phyloP scores from a whole-genome alignment of 2,888 invertebrate genomes.

The Oscheius sp. region DNA sequence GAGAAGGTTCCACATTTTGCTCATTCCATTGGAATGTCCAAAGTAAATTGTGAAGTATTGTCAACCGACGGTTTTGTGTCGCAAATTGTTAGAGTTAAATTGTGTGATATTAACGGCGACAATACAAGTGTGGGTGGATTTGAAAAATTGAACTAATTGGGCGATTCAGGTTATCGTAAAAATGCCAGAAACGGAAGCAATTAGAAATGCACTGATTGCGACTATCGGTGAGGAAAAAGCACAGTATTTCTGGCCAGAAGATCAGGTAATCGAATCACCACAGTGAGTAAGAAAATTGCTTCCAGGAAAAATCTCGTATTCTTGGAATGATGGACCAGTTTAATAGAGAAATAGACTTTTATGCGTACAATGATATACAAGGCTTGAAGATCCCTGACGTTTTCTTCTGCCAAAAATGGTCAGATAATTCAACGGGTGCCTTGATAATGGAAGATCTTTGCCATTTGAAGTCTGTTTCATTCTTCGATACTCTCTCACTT shows the following conservation, averaged over 20 bases:
- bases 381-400: constrained; percentile 36
- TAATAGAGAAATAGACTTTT: constrained; percentile 48
- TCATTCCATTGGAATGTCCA: constrained; percentile 12
- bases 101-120: constrained; percentile 25
- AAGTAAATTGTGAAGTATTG: constrained; percentile 32
- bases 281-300: not conserved
- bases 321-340: constrained; percentile 39
- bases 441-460: constrained; percentile 46
- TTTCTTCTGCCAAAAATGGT: constrained; percentile 39
- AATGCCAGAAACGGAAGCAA: constrained; percentile 48
- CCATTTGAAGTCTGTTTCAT: constrained; percentile 44
- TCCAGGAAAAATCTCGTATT: constrained; percentile 41
- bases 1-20: constrained; percentile 10
- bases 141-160: not conserved
- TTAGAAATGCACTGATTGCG: constrained; percentile 39
- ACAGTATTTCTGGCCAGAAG: not conserved
- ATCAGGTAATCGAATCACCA: not conserved
- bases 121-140: constrained; percentile 19
- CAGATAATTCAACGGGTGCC: constrained; percentile 33
- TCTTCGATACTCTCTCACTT: constrained; percentile 41
- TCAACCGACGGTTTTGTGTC: constrained; percentile 49
- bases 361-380: constrained; percentile 38
- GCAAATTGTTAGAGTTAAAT: constrained; percentile 42
- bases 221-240: constrained; percentile 36
- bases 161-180: constrained; percentile 44